Evolutionary conservation across 2,888 invertebrate species (phyloP).

Genomic region (Nudaria mundana): DNA sequence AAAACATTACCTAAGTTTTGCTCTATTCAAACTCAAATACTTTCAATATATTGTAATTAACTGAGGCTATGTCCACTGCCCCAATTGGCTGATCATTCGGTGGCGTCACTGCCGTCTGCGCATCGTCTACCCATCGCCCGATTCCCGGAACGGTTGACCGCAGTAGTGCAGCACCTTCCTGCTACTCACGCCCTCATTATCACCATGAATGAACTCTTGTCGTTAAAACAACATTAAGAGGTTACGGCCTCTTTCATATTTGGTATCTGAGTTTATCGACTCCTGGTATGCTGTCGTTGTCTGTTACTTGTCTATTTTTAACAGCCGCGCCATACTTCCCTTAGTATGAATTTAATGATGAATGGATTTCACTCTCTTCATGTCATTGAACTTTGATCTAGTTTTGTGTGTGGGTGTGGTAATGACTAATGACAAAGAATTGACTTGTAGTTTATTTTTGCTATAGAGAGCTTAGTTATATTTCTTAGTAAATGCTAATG

Average conservation of each 20-base stretch:
- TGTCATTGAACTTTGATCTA: constrained; percentile 74
- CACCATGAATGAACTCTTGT: constrained; percentile 57
- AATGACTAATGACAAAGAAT: constrained; percentile 55
- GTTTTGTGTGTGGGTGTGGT: constrained; percentile 64
- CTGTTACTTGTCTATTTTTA: constrained; percentile 54
- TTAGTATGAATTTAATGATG: constrained; percentile 63
- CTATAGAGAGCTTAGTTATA: constrained; percentile 26
- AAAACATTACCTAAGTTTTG: no score
- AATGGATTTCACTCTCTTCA: constrained; percentile 69
- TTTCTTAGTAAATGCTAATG: constrained; percentile 22
- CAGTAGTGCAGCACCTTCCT: constrained; percentile 63
- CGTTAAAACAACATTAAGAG: constrained; percentile 33
- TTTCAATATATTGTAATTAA: no score
- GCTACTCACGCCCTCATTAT: constrained; percentile 57
- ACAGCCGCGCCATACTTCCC: constrained; percentile 53
- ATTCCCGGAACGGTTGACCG: constrained; percentile 72
- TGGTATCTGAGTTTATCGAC: neutral
- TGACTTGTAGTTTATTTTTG: constrained; percentile 36
- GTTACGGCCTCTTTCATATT: constrained; percentile 34
- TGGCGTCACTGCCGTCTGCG: constrained; percentile 74
- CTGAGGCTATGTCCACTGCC: constrained; percentile 51
- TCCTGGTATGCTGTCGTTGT: constrained; percentile 52
- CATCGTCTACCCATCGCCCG: constrained; percentile 59
- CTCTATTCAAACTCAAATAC: no score
- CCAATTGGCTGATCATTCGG: constrained; percentile 61